Conservation (phyloP, 2,113 vertebrate genomes). For the Uria aalge region DNA sequence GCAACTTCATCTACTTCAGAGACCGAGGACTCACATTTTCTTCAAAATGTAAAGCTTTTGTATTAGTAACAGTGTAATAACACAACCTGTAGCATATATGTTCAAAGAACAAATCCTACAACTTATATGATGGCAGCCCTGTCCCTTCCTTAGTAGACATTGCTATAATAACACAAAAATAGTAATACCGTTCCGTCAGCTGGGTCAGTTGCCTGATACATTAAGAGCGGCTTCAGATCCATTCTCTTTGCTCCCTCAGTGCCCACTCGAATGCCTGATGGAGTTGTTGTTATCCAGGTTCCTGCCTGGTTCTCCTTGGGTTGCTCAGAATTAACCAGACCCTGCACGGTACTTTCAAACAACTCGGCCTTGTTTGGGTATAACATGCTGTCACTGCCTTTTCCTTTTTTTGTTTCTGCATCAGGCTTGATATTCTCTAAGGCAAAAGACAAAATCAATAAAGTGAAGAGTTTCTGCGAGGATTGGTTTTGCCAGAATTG, state of each 20-base stretch:
- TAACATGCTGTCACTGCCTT: not conserved
- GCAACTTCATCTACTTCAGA: not conserved
- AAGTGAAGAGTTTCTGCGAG: not conserved
- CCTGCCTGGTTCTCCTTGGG: constrained; percentile 32
- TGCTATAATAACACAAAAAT: not conserved
- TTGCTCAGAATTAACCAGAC: not conserved
- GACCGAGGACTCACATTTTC: not conserved
- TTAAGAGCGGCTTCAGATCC: constrained; percentile 67
- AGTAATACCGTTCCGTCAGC: constrained; percentile 79
- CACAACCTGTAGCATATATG: not conserved
- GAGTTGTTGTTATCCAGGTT: constrained; percentile 88
- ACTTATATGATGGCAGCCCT: not conserved
- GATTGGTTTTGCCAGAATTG: not conserved
- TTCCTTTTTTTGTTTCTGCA: constrained; percentile 3
- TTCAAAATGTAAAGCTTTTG: not conserved
- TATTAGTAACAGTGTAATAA: not conserved
- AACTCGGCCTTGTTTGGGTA: constrained; percentile 23
- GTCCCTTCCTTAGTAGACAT: not conserved
- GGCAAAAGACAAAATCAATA: not conserved
- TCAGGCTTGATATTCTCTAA: not conserved
- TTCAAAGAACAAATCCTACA: not conserved
- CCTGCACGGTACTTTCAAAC: not conserved
- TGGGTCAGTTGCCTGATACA: constrained; percentile 83
- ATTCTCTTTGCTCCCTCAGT: constrained; percentile 73
- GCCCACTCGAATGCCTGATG: constrained; percentile 79